Evolutionary conservation across 2,888 invertebrate species (phyloP), one percentile per base, ranked within the genome.

Genomic region (Lepidochitona cinerea): DNA sequence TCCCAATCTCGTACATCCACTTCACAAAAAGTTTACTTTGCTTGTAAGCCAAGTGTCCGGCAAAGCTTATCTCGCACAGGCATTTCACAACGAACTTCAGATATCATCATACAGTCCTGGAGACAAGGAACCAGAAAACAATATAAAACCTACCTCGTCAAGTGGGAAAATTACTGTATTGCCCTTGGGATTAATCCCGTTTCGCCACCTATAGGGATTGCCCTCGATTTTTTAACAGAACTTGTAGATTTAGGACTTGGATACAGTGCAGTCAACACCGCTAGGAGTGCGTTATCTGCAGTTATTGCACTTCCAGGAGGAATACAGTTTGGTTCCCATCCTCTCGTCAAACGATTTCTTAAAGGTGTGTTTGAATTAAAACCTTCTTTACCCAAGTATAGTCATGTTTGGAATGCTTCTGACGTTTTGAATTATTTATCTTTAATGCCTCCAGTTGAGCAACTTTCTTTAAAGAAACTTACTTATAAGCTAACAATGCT

Each of bases 111-210:
- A 69, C 53, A 72, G 37, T 76, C 79, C 36, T 81, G 79, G 77
- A 64, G 73, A 66, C 36, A 32, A 23, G 67, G 69, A 37, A 80
- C 79, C 41, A 66, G 75, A 52, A 74, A 76, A 59, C 73, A 76
- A 68, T 79, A 77, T 54, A 49, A 74, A 59, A 49, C 49, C 18
- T 74, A 71, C 75, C 72, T 75, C 37, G 71, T 73, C n/a, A 77
- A 67, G 75, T 80, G 79, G 79, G 64, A 75, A 71, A 71, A 49
- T 49, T 79, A 71, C 76, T 78, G 74, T 75, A 4, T 41, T 75
- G 18, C 72, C 71, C 14, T 70, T 64, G 32, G 76, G 54, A 75
- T 75, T 76, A 68, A 68, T 80, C 41, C 68, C 36, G n/a, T 75
- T 76, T 71, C 23, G 65, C 66, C 72, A 53, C 68, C 75, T 76